These are phyloP conservation scores for Ahaetulla prasina DNA, from an alignment of 2,113 vertebrate species.

Conservation along the genomic window DNA sequence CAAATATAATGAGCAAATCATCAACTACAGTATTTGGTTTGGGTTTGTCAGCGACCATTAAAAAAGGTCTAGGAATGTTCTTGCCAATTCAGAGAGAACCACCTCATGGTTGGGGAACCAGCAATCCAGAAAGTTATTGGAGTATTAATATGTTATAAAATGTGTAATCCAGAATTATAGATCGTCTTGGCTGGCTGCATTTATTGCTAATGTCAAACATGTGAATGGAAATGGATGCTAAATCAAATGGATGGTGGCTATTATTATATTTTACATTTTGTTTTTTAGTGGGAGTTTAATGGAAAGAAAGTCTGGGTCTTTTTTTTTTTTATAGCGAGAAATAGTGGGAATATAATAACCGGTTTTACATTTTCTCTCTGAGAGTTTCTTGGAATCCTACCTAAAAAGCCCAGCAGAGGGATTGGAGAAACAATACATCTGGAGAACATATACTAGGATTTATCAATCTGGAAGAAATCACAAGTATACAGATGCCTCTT, in stretches of 20 bases:
- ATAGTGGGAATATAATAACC: conserved; percentile 4
- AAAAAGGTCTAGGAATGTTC: not conserved
- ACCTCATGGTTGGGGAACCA: conserved; percentile 1
- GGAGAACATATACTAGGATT: conserved; percentile 54
- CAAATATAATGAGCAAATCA: not conserved
- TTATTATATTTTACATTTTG: not conserved
- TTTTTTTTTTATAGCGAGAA: conserved; percentile 29
- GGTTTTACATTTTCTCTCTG: conserved; percentile 36
- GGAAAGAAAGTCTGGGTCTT: conserved; percentile 12
- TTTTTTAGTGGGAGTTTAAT: conserved; percentile 15
- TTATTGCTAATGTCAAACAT: conserved; percentile 23
- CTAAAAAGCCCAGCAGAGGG: conserved; percentile 33
- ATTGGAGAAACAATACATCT: conserved; percentile 43
- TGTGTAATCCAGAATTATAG: not conserved
- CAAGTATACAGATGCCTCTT: conserved; percentile 57
- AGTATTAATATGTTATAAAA: conserved; percentile 36
- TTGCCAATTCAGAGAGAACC: conserved; percentile 1
- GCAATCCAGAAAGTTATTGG: conserved; percentile 32
- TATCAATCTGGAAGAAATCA: conserved; percentile 59
- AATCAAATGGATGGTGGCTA: conserved; percentile 24
- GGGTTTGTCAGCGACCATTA: not conserved
- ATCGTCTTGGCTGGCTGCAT: conserved; percentile 22
- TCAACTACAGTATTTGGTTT: not conserved
- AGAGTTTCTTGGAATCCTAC: conserved; percentile 34
- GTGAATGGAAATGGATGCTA: conserved; percentile 33